Evolutionary conservation across 1,140 invertebrate genomes (phyloP).

Genomic region (Drosophila chauvacae): DNA sequence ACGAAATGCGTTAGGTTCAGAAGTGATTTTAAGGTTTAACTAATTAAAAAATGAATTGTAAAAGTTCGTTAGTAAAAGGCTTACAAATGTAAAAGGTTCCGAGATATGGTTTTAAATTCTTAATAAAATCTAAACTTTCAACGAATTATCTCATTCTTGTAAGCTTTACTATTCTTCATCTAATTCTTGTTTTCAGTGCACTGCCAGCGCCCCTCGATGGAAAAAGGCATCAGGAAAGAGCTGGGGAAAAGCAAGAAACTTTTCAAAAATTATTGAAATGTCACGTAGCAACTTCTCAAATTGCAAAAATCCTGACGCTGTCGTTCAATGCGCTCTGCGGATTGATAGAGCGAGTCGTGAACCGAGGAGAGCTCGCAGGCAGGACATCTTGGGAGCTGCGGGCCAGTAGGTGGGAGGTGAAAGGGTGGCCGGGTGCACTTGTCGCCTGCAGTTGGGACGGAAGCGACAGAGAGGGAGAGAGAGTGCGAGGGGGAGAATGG

Average conservation of each 20-base stretch:
- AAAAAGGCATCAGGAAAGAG: conserved; percentile 14
- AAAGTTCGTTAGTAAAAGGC: not conserved
- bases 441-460: conserved; percentile 61
- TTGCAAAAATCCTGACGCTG: conserved; percentile 84
- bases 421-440: conserved; percentile 58
- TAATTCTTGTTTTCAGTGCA: conserved; percentile 6
- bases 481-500: conserved; percentile 6
- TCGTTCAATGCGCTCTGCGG: conserved; percentile 84
- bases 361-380: conserved; percentile 30
- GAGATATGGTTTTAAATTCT: too few species aligned
- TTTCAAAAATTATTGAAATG: conserved; percentile 85
- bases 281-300: conserved; percentile 85
- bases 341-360: conserved; percentile 79
- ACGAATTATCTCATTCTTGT: not conserved
- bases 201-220: conserved; percentile 7
- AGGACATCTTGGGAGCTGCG: conserved; percentile 35
- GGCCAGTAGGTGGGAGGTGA: not conserved
- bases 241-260: conserved; percentile 67
- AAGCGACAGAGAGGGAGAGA: conserved; percentile 15
- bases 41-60: not conserved
- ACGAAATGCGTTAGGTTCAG: not conserved
- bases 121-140: too few species aligned
- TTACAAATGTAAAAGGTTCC: not conserved
- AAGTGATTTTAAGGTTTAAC: not conserved
- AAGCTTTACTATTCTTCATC: not conserved